These are phyloP conservation scores for Notodonta dromedarius DNA, from an alignment of 2,888 invertebrate genomes.

Conservation along the genomic window DNA sequence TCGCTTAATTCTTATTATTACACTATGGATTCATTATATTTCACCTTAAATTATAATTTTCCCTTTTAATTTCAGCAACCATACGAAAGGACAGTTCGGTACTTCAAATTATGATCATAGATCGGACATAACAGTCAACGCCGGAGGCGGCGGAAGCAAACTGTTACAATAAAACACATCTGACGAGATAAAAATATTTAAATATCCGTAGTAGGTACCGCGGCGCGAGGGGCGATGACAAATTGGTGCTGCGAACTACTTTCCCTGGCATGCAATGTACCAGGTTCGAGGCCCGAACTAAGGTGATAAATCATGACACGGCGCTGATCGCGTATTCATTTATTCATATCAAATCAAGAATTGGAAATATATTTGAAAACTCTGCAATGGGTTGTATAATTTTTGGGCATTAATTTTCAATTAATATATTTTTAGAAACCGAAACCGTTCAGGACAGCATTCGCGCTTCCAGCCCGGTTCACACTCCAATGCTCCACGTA, in stretches of 20 bases:
- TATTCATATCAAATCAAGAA: conserved; percentile 20
- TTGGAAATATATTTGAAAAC: neutral
- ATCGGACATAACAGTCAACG: conserved; percentile 18
- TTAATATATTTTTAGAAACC: too few species aligned
- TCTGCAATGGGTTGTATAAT: neutral
- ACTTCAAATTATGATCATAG: conserved; percentile 9
- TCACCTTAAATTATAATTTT: too few species aligned
- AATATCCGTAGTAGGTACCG: conserved; percentile 11
- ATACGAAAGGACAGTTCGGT: too few species aligned
- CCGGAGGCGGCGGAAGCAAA: conserved; percentile 6
- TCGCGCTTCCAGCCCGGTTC: too few species aligned
- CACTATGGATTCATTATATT: too few species aligned
- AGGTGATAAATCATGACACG: conserved; percentile 26
- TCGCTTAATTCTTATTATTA: too few species aligned
- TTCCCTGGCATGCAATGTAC: conserved; percentile 8
- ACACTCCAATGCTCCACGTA: too few species aligned
- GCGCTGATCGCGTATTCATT: conserved; percentile 16
- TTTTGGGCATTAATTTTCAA: neutral
- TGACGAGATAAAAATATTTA: conserved; percentile 25
- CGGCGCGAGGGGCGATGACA: conserved; percentile 19
- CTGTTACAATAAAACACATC: conserved; percentile 11
- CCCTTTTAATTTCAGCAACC: neutral
- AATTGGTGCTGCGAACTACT: conserved; percentile 26
- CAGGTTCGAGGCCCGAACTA: conserved; percentile 9
- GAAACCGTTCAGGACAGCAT: neutral